A percentile compares a stretch with the other conserved stretches of the same genome.
Evolutionary conservation across 2,797 vertebrate species (phyloP).

Genomic region (Orestias chungarensis): DNA sequence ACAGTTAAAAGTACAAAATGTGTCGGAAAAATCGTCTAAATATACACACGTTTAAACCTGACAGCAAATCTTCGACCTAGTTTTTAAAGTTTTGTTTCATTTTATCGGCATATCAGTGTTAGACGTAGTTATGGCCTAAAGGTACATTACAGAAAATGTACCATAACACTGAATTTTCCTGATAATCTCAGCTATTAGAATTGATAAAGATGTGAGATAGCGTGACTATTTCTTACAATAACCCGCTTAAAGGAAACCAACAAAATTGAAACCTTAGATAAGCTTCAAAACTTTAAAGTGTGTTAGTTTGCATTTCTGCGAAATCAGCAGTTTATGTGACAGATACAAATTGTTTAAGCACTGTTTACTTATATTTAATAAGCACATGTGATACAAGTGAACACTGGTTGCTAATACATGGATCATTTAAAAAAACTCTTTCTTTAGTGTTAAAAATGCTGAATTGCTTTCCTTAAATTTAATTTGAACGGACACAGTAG

Average conservation of each 20-base stretch:
- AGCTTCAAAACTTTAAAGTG: not conserved
- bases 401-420: not conserved
- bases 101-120: not conserved
- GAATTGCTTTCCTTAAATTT: not conserved
- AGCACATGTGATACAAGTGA: not conserved
- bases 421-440: not conserved
- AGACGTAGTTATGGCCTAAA: no score
- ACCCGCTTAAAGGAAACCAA: not conserved
- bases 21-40: not conserved
- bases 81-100: not conserved
- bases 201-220: not conserved
- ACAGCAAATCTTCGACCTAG: not conserved
- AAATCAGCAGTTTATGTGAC: not conserved
- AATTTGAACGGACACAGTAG: not conserved
- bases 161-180: not conserved
- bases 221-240: not conserved
- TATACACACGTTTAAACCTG: not conserved
- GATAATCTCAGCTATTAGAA: not conserved
- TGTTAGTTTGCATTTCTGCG: not conserved
- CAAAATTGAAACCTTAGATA: not conserved
- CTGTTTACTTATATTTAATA: not conserved
- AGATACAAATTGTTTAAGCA: not conserved
- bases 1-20: not conserved
- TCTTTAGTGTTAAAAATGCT: not conserved
- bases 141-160: not conserved